phyloP scores from a whole-genome alignment of 2,888 invertebrate genomes.

The Tetragnatha montana region DNA sequence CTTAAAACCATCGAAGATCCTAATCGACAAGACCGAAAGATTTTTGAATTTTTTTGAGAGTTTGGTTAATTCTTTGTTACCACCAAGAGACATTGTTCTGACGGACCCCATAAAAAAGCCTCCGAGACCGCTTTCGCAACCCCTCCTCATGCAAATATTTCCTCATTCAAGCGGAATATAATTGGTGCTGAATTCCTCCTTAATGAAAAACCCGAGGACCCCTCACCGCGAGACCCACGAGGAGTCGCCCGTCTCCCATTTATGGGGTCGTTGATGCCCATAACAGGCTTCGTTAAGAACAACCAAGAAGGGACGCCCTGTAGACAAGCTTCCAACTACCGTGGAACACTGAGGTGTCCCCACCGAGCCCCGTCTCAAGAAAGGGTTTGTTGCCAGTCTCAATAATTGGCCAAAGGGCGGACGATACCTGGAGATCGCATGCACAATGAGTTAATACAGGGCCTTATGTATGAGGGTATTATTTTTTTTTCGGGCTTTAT shows the following conservation, averaged over 20 bases:
- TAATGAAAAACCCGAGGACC: conserved; percentile 49
- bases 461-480: not conserved
- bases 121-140: conserved; percentile 5
- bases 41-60: too few species aligned
- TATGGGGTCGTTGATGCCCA: conserved; percentile 68
- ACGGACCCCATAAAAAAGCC: not conserved
- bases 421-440: conserved; percentile 19
- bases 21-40: too few species aligned
- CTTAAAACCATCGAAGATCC: too few species aligned
- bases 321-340: conserved; percentile 34
- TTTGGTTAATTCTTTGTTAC: not conserved
- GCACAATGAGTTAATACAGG: conserved; percentile 36
- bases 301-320: conserved; percentile 25
- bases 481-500: not conserved
- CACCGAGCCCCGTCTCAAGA: conserved; percentile 10
- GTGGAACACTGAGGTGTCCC: not conserved
- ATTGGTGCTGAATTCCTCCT: conserved; percentile 64
- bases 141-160: conserved; percentile 49
- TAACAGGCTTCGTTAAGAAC: conserved; percentile 64
- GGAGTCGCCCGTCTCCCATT: conserved; percentile 34
- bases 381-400: conserved; percentile 48
- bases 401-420: conserved; percentile 56
- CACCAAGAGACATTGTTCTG: not conserved
- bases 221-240: conserved; percentile 5
- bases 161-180: conserved; percentile 49